Conservation (phyloP, 2,113 vertebrate species). For the Caranx melampygus region DNA sequence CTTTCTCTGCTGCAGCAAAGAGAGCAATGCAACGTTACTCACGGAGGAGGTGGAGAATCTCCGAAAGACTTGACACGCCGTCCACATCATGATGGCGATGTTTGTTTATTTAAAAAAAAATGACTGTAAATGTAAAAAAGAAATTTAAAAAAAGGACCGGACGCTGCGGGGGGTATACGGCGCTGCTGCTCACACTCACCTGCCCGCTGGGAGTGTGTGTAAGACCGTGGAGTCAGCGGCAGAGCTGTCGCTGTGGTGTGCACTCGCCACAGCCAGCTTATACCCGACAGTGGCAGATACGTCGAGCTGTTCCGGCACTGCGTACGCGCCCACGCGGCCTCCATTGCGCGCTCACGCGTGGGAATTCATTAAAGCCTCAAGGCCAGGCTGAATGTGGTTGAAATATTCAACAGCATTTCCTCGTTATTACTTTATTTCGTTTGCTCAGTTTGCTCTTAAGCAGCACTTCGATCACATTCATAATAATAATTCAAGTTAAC, state of each 20-base stretch:
- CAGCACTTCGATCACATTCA: no score
- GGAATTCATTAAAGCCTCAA: not conserved
- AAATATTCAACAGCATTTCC: no score
- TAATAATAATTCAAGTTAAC: no score
- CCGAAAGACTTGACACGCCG: slow-evolving; percentile 83
- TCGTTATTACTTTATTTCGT: no score
- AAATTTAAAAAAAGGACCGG: not conserved
- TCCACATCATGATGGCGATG: slow-evolving; percentile 86
- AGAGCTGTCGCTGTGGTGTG: not conserved
- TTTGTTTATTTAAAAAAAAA: not conserved
- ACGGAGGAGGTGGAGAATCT: slow-evolving; percentile 90
- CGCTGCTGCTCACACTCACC: slow-evolving; percentile 51
- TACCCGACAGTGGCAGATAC: slow-evolving; percentile 15
- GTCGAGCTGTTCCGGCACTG: slow-evolving; percentile 4
- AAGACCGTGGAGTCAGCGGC: slow-evolving; percentile 9
- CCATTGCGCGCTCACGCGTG: slow-evolving; percentile 40
- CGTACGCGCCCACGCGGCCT: slow-evolving; percentile 70
- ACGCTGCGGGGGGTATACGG: not conserved
- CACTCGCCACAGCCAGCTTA: slow-evolving; percentile 35
- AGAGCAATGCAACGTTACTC: slow-evolving; percentile 77
- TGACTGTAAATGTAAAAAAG: not conserved
- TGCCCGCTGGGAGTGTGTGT: not conserved
- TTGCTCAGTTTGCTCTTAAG: no score
- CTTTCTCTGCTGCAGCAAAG: not conserved
- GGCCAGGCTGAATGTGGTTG: not conserved